Evolutionary conservation across 2,113 vertebrate species (phyloP).

Genomic region (Symphodus melops): DNA sequence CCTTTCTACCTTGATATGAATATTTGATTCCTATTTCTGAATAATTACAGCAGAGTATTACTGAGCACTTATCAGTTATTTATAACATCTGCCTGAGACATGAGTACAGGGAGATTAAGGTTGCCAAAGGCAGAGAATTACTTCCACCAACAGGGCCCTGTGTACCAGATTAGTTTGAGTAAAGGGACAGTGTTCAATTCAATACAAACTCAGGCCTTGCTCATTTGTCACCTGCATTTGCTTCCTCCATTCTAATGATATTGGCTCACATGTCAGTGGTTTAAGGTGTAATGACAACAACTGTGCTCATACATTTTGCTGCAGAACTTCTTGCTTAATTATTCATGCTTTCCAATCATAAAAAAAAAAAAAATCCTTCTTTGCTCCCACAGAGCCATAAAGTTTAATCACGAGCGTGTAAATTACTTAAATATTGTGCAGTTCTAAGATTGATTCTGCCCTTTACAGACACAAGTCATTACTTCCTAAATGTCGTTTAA

Average conservation of each 20-base stretch:
- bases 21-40: constrained; percentile 17
- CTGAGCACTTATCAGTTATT: constrained; percentile 23
- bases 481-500: neutral
- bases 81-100: constrained; percentile 32
- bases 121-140: constrained; percentile 22
- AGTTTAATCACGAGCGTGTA: constrained; percentile 6
- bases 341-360: neutral
- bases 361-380: neutral
- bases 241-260: neutral
- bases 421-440: constrained; percentile 7
- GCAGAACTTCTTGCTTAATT: neutral
- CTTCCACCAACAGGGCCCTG: neutral
- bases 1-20: constrained; percentile 4
- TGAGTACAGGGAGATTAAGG: constrained; percentile 6
- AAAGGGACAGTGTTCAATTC: neutral
- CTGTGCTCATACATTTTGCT: no score
- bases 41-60: constrained; percentile 17
- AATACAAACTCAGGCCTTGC: neutral
- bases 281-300: neutral
- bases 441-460: constrained; percentile 15
- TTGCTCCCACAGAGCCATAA: neutral
- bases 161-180: neutral
- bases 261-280: neutral
- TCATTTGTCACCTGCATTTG: neutral
- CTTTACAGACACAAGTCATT: constrained; percentile 25